Percentiles rank a stretch among this genome's conserved stretches.
Conservation (phyloP, 2,797 vertebrate genomes). For the Meriones psammophilus region DNA sequence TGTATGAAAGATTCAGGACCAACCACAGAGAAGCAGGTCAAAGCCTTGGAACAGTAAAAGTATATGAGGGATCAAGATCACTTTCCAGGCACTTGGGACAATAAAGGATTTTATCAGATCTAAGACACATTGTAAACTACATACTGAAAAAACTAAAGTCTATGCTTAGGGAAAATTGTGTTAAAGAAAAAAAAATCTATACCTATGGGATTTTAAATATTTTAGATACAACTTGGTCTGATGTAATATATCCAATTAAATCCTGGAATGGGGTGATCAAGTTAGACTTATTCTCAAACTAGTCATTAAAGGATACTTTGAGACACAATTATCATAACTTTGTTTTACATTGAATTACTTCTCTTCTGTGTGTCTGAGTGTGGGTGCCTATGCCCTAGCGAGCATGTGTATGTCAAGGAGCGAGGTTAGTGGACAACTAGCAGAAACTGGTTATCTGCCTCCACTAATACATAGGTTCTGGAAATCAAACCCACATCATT, state of each 20-base stretch:
- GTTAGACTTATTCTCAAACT: neutral
- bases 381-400: neutral
- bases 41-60: neutral
- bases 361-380: neutral
- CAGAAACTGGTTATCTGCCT: neutral
- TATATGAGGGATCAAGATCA: neutral
- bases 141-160: conserved; percentile 13
- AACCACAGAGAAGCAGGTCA: neutral
- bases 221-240: neutral
- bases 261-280: neutral
- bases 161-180: neutral
- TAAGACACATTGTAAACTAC: neutral
- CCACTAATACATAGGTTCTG: neutral
- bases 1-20: neutral
- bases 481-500: neutral
- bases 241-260: neutral
- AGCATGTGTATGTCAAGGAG: neutral
- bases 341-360: neutral
- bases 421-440: neutral
- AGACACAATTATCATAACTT: neutral
- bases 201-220: neutral
- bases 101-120: neutral
- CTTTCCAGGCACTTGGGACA: neutral
- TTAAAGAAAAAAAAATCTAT: neutral
- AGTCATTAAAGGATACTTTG: neutral